Base-by-base conservation (phyloP, 2,888 invertebrate species). In the Galerucella pusilla region DNA sequence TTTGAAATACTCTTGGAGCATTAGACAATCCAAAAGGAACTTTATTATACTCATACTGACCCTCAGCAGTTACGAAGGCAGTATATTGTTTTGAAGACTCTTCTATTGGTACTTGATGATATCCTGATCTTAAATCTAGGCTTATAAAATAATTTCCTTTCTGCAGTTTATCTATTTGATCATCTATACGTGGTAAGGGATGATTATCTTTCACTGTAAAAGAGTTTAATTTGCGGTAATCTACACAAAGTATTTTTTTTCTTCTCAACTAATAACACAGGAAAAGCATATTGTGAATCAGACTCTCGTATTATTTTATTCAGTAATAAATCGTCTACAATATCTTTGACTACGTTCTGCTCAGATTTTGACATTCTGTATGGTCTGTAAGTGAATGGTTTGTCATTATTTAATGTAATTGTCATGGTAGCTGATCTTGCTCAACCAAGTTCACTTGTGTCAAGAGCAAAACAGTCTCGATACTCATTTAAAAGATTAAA, bases 351-450 rank as follows among this genome's bases (percentile, higher is more conserved):
- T n/a, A 61, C 52, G 11, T 78, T 69, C 65, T 80, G 76, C 57
- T 81, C 79, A n/a, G 69, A 35, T 65, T 28, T 67, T 28, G 80
- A 64, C 80, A 81, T 81, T 60, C 80, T 46, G 57, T 81, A 80
- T 20, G 80, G 81, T 14, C 46, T 11, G 46, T 46, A 46, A 2
- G 46, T 46, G 46, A 46, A 46, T 46, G 79, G 74, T 5, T n/a
- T 68, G 45, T 77, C 5, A 5, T 35, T 35, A 5, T 35, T 35
- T 35, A 35, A 35, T 0, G 35, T 35, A 5, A 35, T 35, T 35
- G 35, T 5, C 35, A 35, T 35, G 5, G 35, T 35, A 20, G 20
- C 20, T 20, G 35, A 35, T 35, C 35, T 35, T 35, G 35, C 35
- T 0, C 35, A 35, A 35, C 35, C 35, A 35, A 35, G 35, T 5